A percentile compares a stretch with the other conserved stretches of the same genome.
Conservation (phyloP, 2,113 vertebrate genomes). For the Siphamia tubifer region DNA sequence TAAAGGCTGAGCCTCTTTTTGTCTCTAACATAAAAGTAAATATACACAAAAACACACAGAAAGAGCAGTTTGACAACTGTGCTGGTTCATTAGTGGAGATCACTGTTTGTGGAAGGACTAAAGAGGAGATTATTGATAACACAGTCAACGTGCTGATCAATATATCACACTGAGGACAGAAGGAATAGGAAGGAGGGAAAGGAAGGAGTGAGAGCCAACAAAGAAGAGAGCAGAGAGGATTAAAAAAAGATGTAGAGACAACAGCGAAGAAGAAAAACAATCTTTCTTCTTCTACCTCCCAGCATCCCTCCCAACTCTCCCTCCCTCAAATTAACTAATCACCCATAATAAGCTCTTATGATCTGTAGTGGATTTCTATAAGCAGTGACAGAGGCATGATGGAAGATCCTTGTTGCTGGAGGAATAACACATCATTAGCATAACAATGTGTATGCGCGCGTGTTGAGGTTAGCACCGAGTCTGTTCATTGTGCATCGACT, state of each 20-base stretch:
- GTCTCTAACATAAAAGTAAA: background rate
- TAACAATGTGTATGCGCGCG: slow-evolving; percentile 69
- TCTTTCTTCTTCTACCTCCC: slow-evolving; percentile 59
- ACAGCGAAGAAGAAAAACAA: slow-evolving; percentile 48
- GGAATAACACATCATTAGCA: slow-evolving; percentile 89
- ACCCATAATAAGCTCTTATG: slow-evolving; percentile 95
- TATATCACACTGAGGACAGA: slow-evolving; percentile 48
- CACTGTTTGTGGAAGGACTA: slow-evolving; percentile 56
- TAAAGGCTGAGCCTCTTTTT: background rate
- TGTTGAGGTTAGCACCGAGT: slow-evolving; percentile 1
- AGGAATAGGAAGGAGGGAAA: background rate
- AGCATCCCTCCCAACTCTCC: slow-evolving; percentile 38
- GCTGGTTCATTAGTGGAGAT: slow-evolving; percentile 74
- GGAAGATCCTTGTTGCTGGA: slow-evolving; percentile 83
- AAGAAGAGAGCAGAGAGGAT: background rate
- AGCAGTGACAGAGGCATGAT: slow-evolving; percentile 87
- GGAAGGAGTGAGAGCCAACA: background rate
- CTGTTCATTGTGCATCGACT: slow-evolving; percentile 31
- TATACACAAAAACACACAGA: slow-evolving; percentile 8
- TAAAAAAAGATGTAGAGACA: slow-evolving; percentile 19
- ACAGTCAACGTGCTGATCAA: slow-evolving; percentile 63
- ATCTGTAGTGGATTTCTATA: slow-evolving; percentile 88
- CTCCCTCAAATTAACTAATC: slow-evolving; percentile 84
- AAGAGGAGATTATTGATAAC: slow-evolving; percentile 78
- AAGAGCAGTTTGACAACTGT: slow-evolving; percentile 49